Conservation (phyloP, 2,113 vertebrate genomes). For the Lagenorhynchus albirostris region DNA sequence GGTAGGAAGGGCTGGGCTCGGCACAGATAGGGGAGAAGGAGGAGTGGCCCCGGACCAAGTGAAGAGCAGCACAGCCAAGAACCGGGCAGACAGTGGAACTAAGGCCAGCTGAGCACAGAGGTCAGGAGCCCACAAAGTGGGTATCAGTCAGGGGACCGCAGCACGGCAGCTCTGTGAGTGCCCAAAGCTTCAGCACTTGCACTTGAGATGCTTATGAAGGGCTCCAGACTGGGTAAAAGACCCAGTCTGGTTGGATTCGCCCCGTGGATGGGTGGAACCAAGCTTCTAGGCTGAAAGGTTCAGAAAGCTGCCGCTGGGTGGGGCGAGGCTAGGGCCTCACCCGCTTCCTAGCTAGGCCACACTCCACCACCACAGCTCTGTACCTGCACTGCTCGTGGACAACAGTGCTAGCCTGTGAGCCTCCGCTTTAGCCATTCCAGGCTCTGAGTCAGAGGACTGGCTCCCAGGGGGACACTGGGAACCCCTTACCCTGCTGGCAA, state of each 20-base stretch:
- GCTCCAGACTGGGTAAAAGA: background rate
- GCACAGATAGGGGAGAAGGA: background rate
- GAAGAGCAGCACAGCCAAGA: background rate
- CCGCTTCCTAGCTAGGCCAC: background rate
- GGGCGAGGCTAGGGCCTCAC: background rate
- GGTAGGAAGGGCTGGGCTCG: background rate
- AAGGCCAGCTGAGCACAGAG: background rate
- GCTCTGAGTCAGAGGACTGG: background rate
- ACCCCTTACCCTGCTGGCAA: background rate
- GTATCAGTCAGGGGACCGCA: background rate
- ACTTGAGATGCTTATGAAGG: background rate
- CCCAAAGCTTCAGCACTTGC: background rate
- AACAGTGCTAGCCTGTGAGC: background rate
- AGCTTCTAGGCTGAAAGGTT: background rate
- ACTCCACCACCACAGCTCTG: background rate
- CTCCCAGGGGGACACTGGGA: background rate
- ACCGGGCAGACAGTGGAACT: background rate
- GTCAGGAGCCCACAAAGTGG: background rate
- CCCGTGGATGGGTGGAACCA: background rate
- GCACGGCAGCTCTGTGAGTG: background rate
- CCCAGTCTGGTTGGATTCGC: background rate
- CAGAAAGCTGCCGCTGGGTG: background rate
- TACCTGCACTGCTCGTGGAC: background rate
- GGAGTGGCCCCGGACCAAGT: background rate
- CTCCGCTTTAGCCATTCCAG: background rate